These are phyloP conservation scores for Dipodomys spectabilis DNA, from an alignment of 2,113 vertebrate genomes.

Conservation along the genomic window DNA sequence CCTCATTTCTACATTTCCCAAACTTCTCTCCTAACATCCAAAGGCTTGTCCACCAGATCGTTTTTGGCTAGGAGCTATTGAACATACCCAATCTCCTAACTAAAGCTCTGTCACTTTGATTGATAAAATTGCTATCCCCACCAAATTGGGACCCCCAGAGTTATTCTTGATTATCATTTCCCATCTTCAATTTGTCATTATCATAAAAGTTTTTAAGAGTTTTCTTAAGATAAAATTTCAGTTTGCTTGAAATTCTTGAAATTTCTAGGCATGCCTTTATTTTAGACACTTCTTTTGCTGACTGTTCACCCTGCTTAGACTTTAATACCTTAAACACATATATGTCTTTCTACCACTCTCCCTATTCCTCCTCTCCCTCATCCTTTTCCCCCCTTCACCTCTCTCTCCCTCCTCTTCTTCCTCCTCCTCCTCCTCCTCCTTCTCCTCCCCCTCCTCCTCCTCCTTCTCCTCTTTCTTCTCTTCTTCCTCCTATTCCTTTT, in stretches of 20 bases:
- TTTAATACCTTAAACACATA: too few relatives aligned
- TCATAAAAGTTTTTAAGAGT: background rate
- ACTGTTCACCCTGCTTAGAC: background rate
- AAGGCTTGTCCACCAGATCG: background rate
- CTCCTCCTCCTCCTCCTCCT: too few relatives aligned
- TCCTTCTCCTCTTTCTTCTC: too few relatives aligned
- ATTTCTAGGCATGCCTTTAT: background rate
- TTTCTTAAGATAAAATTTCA: background rate
- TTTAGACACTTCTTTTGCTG: background rate
- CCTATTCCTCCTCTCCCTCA: too few relatives aligned
- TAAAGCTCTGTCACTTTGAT: background rate
- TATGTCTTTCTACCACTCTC: too few relatives aligned
- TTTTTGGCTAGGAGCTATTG: background rate
- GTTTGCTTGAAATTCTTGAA: background rate
- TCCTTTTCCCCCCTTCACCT: too few relatives aligned
- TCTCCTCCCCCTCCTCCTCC: too few relatives aligned
- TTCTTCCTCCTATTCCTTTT: too few relatives aligned
- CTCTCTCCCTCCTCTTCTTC: too few relatives aligned
- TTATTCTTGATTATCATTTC: background rate
- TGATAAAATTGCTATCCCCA: background rate
- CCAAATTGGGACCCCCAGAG: background rate
- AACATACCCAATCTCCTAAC: background rate
- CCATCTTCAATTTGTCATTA: background rate
- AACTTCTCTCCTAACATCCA: background rate
- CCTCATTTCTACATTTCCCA: background rate